Evolutionary conservation across 2,888 invertebrate genomes (phyloP), one percentile per base, ranked within the genome.

Genomic region (Acholoe squamosa): DNA sequence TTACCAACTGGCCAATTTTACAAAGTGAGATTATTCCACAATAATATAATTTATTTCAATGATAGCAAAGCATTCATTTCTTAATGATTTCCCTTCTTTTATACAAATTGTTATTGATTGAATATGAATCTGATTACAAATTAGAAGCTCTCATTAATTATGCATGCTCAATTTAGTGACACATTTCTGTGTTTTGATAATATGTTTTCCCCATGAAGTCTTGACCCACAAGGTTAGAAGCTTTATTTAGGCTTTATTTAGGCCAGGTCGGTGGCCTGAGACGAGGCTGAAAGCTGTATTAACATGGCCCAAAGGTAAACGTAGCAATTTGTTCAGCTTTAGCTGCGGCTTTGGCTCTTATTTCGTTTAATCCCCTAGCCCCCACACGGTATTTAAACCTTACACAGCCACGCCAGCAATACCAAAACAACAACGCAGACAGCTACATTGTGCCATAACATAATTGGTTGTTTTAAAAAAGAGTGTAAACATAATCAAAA

Each of bases 301-400:
- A 71, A 71, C 71, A n/a, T 22, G 7, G 71, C 71, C 71, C 14
- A n/a, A 71, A 71, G 71, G 71, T 71, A 71, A 71, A 71, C 71
- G 71, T 16, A 28, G 71, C 31, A 71, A 71, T 71, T 71, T 71
- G 71, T 28, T 7, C 71, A 71, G 71, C 71, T 71, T 28, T 28
- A 71, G 71, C 31, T 28, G 19, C n/a, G 31, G 71, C 71, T 71
- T 71, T 71, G 71, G 71, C 28, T 71, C 71, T 71, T 71, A 71
- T 71, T 71, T 71, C 71, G 28, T 28, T 25, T 71, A 71, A 71
- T 71, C 71, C 71, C 71, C 71, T 61, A 28, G 71, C 71, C 28
- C 61, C 25, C 71, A 71, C 71, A 71, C 71, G 14, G 28, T 28
- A 71, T n/a, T 71, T 71, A 71, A 71, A 71, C 71, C 25, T 71